Conservation (phyloP, 2,888 invertebrate species). For the Meliscaeva auricollis region DNA sequence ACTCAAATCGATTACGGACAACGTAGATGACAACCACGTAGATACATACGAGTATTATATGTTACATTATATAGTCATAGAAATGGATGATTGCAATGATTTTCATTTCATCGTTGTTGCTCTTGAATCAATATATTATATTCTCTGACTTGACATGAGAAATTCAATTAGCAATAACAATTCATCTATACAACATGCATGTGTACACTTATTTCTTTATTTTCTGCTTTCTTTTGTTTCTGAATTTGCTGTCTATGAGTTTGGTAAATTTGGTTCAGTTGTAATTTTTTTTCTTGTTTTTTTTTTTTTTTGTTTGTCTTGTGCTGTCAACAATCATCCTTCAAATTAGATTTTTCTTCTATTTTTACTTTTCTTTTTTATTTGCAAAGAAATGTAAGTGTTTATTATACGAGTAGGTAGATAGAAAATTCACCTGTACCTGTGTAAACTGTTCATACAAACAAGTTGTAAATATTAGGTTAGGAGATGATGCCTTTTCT, state of each 20-base stretch:
- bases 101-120: slow-evolving; percentile 17
- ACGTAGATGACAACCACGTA: not conserved
- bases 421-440: not conserved
- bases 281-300: slow-evolving; percentile 14
- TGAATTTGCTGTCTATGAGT: not conserved
- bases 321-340: slow-evolving; percentile 28
- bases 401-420: not conserved
- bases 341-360: slow-evolving; percentile 12
- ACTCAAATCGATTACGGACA: not conserved
- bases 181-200: not conserved
- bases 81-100: slow-evolving; percentile 16
- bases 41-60: not conserved
- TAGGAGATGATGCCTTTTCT: not conserved
- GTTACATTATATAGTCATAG: not conserved
- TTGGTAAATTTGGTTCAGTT: slow-evolving; percentile 38
- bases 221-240: not conserved
- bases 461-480: not conserved
- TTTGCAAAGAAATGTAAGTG: not conserved
- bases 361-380: slow-evolving; percentile 26
- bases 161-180: slow-evolving; percentile 55
- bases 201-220: not conserved
- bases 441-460: not conserved
- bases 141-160: slow-evolving; percentile 27
- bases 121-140: slow-evolving; percentile 39
- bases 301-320: slow-evolving; percentile 2